These are phyloP conservation scores for Aphrocallistes beatrix DNA, from an alignment of 37 sponge, comb jelly and placozoan genomes.

Conservation along the genomic window DNA sequence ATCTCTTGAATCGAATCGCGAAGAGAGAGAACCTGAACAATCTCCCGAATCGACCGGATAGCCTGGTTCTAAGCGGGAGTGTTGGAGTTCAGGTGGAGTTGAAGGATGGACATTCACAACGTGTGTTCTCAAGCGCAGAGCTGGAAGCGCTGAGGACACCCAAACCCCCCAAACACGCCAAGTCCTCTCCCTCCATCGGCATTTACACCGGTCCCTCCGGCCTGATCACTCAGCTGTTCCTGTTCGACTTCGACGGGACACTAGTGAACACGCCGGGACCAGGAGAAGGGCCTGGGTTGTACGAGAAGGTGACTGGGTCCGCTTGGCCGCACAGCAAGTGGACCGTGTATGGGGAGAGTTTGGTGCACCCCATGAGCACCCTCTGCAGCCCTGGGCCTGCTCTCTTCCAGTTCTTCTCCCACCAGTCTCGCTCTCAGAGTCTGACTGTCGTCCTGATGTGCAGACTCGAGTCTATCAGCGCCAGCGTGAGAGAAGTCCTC, in stretches of 20 bases:
- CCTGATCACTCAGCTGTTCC: conserved; percentile 38
- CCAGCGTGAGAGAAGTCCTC: conserved; percentile 33
- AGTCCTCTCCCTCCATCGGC: background rate
- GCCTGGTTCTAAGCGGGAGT: background rate
- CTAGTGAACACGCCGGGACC: conserved; percentile 52
- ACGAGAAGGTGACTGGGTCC: conserved; percentile 42
- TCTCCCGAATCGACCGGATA: background rate
- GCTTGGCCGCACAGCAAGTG: conserved; percentile 59
- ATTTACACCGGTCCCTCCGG: conserved; percentile 38
- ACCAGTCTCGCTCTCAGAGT: conserved; percentile 35
- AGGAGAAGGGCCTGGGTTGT: conserved; percentile 36
- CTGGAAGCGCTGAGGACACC: background rate
- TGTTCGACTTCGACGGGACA: conserved; percentile 82
- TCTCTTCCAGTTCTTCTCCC: conserved; percentile 33
- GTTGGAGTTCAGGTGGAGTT: conserved; percentile 15
- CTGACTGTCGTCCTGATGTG: conserved; percentile 57
- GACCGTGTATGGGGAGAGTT: conserved; percentile 49
- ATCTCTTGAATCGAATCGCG: conserved; percentile 25
- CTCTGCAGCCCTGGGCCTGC: conserved; percentile 50
- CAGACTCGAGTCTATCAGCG: conserved; percentile 24
- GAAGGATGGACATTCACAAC: background rate
- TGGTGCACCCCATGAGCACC: conserved; percentile 49
- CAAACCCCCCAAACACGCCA: background rate
- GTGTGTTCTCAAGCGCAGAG: background rate
- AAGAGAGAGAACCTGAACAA: background rate